phyloP scores from a whole-genome alignment of 2,113 vertebrate genomes.

The Syngnathus typhle region DNA sequence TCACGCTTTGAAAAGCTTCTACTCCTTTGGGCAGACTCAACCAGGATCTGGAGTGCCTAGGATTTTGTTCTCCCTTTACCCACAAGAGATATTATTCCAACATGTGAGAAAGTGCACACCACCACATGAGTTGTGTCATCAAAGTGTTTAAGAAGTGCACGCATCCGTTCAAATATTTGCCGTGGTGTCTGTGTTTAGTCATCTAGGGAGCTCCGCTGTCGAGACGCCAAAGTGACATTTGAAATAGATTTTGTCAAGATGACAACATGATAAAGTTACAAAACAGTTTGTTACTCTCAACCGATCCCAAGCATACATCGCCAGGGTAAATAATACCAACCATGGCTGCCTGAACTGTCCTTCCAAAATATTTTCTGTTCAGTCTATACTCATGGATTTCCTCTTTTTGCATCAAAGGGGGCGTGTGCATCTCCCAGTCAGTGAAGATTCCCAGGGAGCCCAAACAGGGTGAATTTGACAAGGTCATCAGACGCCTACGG shows the following conservation, averaged over 20 bases:
- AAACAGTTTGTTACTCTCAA: background rate
- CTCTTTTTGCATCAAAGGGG: constrained; percentile 70
- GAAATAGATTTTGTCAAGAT: background rate
- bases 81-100: background rate
- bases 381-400: background rate
- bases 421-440: constrained; percentile 95
- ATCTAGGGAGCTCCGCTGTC: background rate
- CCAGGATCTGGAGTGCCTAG: background rate
- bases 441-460: constrained; percentile 96
- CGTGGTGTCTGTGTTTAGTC: background rate
- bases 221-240: background rate
- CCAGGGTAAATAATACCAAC: background rate
- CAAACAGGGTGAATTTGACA: constrained; percentile 89
- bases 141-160: background rate
- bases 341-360: background rate
- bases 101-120: background rate
- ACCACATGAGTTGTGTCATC: background rate
- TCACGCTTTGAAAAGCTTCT: background rate
- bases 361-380: background rate
- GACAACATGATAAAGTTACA: background rate
- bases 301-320: background rate
- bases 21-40: background rate
- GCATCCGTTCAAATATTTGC: background rate
- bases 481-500: constrained; percentile 87
- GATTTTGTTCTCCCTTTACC: background rate